These are phyloP conservation scores for Gasterosteus nipponicus DNA, from an alignment of 2,113 vertebrate species.

Conservation along the genomic window DNA sequence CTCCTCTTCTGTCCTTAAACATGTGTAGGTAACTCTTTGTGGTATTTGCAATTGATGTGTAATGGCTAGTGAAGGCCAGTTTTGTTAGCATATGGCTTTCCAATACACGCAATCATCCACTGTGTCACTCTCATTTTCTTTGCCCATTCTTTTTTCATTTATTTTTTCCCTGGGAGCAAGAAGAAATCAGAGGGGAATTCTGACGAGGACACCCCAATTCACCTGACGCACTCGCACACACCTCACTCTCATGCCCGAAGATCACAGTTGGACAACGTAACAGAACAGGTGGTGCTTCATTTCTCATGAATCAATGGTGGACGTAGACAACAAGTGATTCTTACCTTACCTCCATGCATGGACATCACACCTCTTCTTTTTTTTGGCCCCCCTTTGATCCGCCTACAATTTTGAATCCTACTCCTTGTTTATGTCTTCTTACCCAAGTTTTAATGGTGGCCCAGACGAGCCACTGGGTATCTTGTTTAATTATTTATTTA, in stretches of 20 bases:
- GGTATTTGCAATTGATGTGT: conserved; percentile 6
- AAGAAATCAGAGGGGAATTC: conserved; percentile 18
- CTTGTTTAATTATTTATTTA: not conserved
- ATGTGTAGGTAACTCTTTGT: conserved; percentile 4
- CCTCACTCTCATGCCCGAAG: not conserved
- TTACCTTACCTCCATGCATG: not conserved
- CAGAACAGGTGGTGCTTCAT: conserved; percentile 13
- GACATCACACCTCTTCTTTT: not conserved
- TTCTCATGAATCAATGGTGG: conserved; percentile 12
- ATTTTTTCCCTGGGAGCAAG: not conserved
- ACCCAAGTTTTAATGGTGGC: conserved; percentile 25
- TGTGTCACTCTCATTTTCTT: not conserved
- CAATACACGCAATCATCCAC: not conserved
- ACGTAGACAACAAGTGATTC: not conserved
- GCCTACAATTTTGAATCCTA: not conserved
- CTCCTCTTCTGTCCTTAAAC: not conserved
- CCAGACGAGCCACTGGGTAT: conserved; percentile 13
- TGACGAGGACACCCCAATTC: conserved; percentile 1
- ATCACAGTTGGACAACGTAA: conserved; percentile 24
- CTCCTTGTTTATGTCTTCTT: conserved; percentile 4
- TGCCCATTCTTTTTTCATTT: not conserved
- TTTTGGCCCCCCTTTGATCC: not conserved
- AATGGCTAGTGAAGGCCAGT: not conserved
- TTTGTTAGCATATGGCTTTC: conserved; percentile 14
- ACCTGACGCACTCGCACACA: not conserved